Evolutionary conservation across 2,113 vertebrate genomes (phyloP), one percentile per base, ranked within the genome.

Genomic region (Burhinus bistriatus): DNA sequence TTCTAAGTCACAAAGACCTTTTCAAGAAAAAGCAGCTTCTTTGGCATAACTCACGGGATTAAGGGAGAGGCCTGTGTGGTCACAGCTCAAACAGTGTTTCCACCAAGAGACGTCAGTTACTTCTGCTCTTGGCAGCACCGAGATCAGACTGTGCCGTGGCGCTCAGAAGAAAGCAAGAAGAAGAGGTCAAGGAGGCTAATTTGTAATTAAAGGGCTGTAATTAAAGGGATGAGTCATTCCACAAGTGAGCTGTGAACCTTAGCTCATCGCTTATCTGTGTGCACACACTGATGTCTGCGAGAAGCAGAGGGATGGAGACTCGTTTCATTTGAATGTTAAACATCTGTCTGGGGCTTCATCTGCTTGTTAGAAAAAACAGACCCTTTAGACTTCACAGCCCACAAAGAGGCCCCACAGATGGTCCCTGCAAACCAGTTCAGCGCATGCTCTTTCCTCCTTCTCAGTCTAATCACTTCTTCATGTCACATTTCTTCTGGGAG

Each of bases 131-230:
- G 25, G 64, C 69, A 89, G 52, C 68, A 11, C 21, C 9, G 54
- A 79, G 77, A 95, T 87, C 89, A 85, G 19, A 49, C 54, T 23
- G 42, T 40, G 36, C 40, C 1, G 2, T 59, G 55, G 5, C 87
- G 85, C 89, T n/a, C 62, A 51, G 66, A 29, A 85, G 77, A 40
- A 91, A 70, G 86, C 34, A 42, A 68, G 69, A 93, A 78, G 62
- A 80, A 95, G 96, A 96, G 96, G 95, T 97, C 96, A 88, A 69
- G 54, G 62, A 95, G 78, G 89, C 89, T 96, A 97, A 97, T 95
- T 97, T 93, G 94, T 62, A 94, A 95, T 96, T 96, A 95, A 96
- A 93, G 78, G 49, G 70, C 62, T 80, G 83, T 58, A 92, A 96
- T 96, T 96, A 95, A 95, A 91, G 58, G 73, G 30, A 95, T 95